Conservation (phyloP, 2,797 vertebrate genomes). For the Notamacropus eugenii region DNA sequence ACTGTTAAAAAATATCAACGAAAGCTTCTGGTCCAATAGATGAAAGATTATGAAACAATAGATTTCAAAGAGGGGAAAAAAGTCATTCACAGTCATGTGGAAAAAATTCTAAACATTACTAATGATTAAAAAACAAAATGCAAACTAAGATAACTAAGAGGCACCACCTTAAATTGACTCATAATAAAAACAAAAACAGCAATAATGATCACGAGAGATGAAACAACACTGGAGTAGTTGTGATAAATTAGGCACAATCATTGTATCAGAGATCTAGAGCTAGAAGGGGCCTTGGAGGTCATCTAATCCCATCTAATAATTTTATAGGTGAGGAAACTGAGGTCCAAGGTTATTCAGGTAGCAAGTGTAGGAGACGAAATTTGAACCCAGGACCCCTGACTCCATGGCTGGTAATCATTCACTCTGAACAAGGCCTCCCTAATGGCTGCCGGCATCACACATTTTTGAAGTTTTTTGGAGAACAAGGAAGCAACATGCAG, state of each 20-base stretch:
- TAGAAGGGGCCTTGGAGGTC: neutral
- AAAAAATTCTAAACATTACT: neutral
- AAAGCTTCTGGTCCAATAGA: neutral
- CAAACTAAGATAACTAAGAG: neutral
- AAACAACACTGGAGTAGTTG: neutral
- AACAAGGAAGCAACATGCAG: neutral
- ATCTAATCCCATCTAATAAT: neutral
- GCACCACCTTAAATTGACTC: neutral
- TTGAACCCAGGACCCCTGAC: neutral
- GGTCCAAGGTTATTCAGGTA: neutral
- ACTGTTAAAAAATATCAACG: neutral
- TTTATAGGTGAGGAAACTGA: neutral
- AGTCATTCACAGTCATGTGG: neutral
- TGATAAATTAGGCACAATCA: neutral
- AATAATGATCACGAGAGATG: no score
- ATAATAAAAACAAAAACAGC: neutral
- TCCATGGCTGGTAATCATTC: neutral
- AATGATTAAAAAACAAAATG: neutral
- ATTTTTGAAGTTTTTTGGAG: neutral
- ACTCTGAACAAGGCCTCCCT: neutral
- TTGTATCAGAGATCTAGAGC: neutral
- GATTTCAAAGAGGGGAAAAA: neutral
- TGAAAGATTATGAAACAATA: neutral
- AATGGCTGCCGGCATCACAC: neutral
- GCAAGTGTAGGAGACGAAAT: neutral